phyloP scores from a whole-genome alignment of 1,140 invertebrate species.

The Drepana arcuata region DNA sequence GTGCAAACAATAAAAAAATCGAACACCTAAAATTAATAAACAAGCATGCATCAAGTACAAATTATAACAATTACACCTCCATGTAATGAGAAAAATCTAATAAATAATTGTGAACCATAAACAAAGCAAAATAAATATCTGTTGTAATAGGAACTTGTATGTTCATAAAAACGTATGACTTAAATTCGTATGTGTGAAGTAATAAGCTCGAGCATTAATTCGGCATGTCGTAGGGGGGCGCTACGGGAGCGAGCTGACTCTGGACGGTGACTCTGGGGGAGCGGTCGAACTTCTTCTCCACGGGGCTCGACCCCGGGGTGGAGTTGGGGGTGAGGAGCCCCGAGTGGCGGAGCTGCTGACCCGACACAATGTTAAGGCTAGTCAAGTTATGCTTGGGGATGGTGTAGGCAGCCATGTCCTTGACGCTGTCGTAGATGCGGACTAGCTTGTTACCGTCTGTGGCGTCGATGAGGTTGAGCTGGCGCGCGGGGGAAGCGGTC shows the following conservation, averaged over 20 bases:
- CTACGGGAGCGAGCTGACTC: conserved; percentile 27
- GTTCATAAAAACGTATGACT: conserved; percentile 30
- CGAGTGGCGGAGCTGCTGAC: conserved; percentile 27
- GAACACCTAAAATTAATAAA: too few species aligned
- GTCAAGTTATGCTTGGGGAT: conserved; percentile 50
- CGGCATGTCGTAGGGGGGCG: conserved; percentile 14
- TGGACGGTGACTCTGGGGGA: conserved; percentile 38
- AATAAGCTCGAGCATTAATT: conserved; percentile 7
- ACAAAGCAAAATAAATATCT: too few species aligned
- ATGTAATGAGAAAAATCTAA: conserved; percentile 18
- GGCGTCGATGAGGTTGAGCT: conserved; percentile 27
- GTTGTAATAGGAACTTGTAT: conserved; percentile 53
- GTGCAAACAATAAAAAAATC: too few species aligned
- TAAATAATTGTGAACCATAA: too few species aligned
- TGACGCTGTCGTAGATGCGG: conserved; percentile 54
- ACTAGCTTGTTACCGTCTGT: conserved; percentile 52
- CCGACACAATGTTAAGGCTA: conserved; percentile 36
- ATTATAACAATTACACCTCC: conserved; percentile 11
- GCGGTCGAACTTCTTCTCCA: conserved; percentile 42
- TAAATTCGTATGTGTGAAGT: too few species aligned
- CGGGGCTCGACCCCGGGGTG: conserved; percentile 22
- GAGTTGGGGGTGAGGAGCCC: conserved; percentile 26
- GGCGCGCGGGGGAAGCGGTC: conserved; percentile 37
- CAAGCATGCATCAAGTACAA: conserved; percentile 12
- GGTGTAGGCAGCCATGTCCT: conserved; percentile 45